Conservation (phyloP, 2,113 vertebrate genomes). For the Callaeas wilsoni region DNA sequence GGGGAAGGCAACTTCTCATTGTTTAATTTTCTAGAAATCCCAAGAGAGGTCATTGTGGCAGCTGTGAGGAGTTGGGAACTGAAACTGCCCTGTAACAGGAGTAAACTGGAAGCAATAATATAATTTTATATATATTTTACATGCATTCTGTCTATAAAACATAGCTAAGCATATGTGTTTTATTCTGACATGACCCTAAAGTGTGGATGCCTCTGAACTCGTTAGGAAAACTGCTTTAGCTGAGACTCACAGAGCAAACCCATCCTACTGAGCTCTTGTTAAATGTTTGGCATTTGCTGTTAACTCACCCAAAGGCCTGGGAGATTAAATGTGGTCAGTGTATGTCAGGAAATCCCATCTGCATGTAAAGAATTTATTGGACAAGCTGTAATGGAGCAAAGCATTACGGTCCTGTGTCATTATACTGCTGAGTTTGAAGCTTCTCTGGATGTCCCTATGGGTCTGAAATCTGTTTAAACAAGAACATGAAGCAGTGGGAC, state of each 20-base stretch:
- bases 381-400: neutral
- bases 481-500: neutral
- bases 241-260: neutral
- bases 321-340: neutral
- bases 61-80: neutral
- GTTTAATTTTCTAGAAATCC: neutral
- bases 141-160: neutral
- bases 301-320: neutral
- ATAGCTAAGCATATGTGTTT: neutral
- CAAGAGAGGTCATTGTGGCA: neutral
- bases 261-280: accelerated
- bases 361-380: neutral
- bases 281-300: neutral
- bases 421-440: neutral
- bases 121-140: neutral
- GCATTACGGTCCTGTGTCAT: neutral
- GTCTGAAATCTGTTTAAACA: neutral
- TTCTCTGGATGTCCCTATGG: neutral
- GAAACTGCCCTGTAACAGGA: neutral
- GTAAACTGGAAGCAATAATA: neutral
- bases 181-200: neutral
- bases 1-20: neutral
- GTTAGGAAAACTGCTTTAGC: neutral
- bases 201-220: neutral
- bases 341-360: neutral